Evolutionary conservation across 2,113 vertebrate species (phyloP).

Genomic region (Pachycephala philippinensis): DNA sequence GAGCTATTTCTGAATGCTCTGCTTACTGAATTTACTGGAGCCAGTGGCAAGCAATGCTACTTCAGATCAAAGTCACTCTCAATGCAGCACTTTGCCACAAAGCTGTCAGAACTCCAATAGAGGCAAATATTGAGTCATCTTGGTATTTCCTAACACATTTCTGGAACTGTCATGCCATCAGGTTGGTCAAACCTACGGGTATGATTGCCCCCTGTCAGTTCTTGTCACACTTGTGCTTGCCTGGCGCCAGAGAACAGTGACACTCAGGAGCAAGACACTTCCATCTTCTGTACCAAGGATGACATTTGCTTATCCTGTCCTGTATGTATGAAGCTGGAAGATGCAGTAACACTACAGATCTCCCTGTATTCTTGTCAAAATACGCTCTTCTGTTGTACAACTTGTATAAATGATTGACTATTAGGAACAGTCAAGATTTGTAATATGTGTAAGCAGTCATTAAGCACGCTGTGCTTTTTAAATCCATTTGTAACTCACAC

Average conservation of each 20-base stretch:
- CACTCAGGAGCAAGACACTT: background rate
- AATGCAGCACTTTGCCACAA: background rate
- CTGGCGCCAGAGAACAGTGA: accelerated
- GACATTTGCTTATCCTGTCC: background rate
- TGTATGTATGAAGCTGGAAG: background rate
- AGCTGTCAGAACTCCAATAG: background rate
- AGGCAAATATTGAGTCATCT: background rate
- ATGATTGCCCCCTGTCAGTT: background rate
- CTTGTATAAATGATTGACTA: background rate
- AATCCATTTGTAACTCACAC: background rate
- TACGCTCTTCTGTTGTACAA: background rate
- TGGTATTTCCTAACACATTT: background rate
- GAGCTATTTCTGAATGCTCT: background rate
- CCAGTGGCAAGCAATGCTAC: background rate
- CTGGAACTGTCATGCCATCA: background rate
- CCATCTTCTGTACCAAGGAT: background rate
- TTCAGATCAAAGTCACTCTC: background rate
- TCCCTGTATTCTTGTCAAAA: background rate
- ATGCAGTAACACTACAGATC: background rate
- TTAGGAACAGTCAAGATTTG: background rate
- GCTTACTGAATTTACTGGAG: background rate
- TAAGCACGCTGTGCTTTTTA: background rate
- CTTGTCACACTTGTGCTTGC: background rate
- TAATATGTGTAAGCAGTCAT: background rate
- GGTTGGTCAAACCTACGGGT: background rate